Evolutionary conservation across 2,797 vertebrate species (phyloP), one percentile per base, ranked within the genome.

Genomic region (Decapterus maruadsi): DNA sequence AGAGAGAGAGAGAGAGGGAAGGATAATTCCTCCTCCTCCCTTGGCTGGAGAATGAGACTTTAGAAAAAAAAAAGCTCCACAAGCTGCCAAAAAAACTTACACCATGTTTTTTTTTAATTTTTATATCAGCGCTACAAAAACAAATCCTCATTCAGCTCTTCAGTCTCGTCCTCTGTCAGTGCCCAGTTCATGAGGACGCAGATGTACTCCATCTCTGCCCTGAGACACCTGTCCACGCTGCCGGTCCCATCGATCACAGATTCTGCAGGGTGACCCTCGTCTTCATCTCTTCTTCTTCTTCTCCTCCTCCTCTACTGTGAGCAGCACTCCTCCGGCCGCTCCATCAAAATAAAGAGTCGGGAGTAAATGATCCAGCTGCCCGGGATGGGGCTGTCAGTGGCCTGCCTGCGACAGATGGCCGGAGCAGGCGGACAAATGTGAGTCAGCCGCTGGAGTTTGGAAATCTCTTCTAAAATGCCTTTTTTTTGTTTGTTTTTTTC

Each of bases 371-470:
- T 92, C 89, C 90, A 70, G 87, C 84, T 74, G 81, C 84, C 78
- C 9, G 22, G 79, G 57, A 81, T 13, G 45, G 81, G 59, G 66
- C 72, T 19, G 72, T 22, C 66, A n/a, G 63, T 4, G 53, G 26
- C 40, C n/a, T 3, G 26, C 1, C 26, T 48, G 58, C 31, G 83
- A 86, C 90, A 90, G 93, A 92, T 89, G 92, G 78, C 58, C 55
- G 0, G 63, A 70, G 48, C 60, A 8, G 75, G 40, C 54, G 60
- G 46, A 72, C 77, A 83, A 84, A 85, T 80, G 82, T 19, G 20
- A 84, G 63, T 62, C 77, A 46, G 75, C 77, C 6, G 16, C 83
- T 31, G 74, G 81, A 88, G 67, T 89, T 86, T 31, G 77, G 58
- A 54, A 67, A 72, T 56, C 22, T 66, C 80, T 75, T 80, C 34